phyloP scores from a whole-genome alignment of 2,888 invertebrate genomes.

The Mellilla xanthometata region DNA sequence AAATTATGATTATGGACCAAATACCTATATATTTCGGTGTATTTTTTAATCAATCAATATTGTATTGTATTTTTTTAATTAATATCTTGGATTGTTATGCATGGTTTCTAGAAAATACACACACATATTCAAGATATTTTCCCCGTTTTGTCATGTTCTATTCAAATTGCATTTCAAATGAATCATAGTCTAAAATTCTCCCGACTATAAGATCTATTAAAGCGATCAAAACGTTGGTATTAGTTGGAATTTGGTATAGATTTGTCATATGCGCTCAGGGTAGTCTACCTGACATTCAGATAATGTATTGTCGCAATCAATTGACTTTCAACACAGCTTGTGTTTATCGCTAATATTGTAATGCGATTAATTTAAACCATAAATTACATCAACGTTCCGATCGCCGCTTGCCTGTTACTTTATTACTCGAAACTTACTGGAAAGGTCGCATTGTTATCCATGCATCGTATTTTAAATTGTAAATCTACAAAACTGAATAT shows the following conservation, averaged over 20 bases:
- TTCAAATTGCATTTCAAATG: conserved; percentile 12
- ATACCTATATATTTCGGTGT: too few relatives aligned
- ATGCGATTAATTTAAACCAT: background rate
- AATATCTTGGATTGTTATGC: too few relatives aligned
- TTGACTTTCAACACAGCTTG: background rate
- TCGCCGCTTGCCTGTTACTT: conserved; percentile 38
- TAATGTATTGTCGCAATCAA: background rate
- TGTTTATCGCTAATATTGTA: background rate
- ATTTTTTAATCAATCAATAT: too few relatives aligned
- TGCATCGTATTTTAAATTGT: conserved; percentile 52
- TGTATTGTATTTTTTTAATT: too few relatives aligned
- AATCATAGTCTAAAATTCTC: conserved; percentile 27
- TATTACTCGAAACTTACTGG: conserved; percentile 40
- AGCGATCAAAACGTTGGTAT: conserved; percentile 40
- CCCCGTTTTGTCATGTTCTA: background rate
- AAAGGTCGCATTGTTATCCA: conserved; percentile 49
- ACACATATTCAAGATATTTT: too few relatives aligned
- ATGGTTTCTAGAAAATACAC: too few relatives aligned
- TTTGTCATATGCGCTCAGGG: conserved; percentile 11
- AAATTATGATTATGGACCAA: background rate
- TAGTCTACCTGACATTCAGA: background rate
- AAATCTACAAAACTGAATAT: conserved; percentile 61
- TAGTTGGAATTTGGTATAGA: background rate
- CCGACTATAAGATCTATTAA: conserved; percentile 30
- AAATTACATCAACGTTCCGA: conserved; percentile 34